A percentile compares a stretch with the other conserved stretches of the same genome.
phyloP scores from a whole-genome alignment of 2,888 invertebrate genomes.

The Bombylius discolor region DNA sequence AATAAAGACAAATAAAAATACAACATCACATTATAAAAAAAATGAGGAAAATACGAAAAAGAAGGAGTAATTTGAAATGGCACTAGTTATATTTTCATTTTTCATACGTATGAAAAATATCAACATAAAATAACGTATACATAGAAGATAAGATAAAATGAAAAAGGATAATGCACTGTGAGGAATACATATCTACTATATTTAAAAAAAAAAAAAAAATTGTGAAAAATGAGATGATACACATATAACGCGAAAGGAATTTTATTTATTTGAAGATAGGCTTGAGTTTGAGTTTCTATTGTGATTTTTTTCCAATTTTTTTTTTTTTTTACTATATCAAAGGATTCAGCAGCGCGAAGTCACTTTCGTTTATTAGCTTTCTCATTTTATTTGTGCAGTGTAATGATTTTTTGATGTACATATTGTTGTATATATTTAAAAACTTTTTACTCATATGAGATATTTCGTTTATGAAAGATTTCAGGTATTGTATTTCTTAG shows the following conservation, averaged over 20 bases:
- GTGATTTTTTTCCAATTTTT: no score
- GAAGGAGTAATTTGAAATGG: background rate
- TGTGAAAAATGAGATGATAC: no score
- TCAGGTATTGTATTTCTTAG: no score
- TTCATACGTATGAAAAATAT: background rate
- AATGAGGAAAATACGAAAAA: background rate
- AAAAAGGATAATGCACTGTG: no score
- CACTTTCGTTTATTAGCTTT: conserved; percentile 9
- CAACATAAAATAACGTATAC: background rate
- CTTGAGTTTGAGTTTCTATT: no score
- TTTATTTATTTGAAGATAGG: no score
- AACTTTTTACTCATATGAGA: no score
- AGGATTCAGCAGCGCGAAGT: conserved; percentile 3
- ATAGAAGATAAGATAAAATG: background rate
- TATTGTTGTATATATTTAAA: background rate
- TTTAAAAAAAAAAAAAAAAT: no score
- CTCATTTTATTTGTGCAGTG: background rate
- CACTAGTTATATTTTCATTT: background rate
- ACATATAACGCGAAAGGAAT: no score
- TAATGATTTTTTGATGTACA: background rate
- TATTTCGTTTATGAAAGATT: no score
- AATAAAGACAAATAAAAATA: background rate
- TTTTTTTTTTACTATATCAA: background rate
- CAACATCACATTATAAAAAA: no score
- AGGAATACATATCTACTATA: no score